These are phyloP conservation scores for Pithys albifrons DNA, from an alignment of 2,113 vertebrate genomes.

Conservation along the genomic window DNA sequence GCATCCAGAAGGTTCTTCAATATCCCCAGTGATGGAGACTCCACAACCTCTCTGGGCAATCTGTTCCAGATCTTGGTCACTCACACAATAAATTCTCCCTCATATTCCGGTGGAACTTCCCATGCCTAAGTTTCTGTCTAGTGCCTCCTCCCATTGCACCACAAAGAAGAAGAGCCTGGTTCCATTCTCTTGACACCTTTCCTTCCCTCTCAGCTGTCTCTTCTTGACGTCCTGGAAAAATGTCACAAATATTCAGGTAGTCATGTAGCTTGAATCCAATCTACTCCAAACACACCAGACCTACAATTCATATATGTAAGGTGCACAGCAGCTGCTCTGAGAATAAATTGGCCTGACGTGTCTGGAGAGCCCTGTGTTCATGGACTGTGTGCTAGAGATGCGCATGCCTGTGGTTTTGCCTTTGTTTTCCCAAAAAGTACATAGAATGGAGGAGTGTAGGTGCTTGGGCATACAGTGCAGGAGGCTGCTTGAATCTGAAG, in stretches of 20 bases:
- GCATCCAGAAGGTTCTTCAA: not conserved
- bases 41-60: not conserved
- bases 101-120: not conserved
- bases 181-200: not conserved
- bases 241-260: not conserved
- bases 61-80: not conserved
- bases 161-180: fast-evolving
- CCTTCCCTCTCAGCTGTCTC: not conserved
- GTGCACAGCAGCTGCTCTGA: not conserved
- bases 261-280: not conserved
- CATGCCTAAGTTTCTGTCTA: not conserved
- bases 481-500: not conserved
- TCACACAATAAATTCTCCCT: not conserved
- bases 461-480: not conserved
- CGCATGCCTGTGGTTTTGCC: not conserved
- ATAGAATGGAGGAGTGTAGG: not conserved
- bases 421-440: not conserved
- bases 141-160: not conserved
- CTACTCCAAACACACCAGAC: not conserved
- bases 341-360: not conserved
- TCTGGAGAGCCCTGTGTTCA: not conserved
- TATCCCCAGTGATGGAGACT: not conserved
- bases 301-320: not conserved
- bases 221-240: not conserved
- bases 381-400: not conserved